Evolutionary conservation across 1,140 invertebrate species (phyloP), one percentile per base, ranked within the genome.

Genomic region (Triops cancriformis): DNA sequence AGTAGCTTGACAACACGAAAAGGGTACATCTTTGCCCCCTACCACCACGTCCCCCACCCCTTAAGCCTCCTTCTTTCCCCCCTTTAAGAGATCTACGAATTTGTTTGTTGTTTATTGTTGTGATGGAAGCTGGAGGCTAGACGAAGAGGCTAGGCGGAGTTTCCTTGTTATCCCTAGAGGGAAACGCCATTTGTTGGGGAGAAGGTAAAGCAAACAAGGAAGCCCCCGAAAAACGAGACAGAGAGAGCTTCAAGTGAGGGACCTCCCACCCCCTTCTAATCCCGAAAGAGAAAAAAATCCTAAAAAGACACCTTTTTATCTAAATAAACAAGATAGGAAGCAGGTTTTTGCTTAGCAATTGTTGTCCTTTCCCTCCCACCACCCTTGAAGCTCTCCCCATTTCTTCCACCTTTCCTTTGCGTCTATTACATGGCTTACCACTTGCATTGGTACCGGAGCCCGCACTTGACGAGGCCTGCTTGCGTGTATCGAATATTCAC

Each of bases 51-150:
- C 31, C 2, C 31, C 31, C n/a, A n/a, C n/a, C 31, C 51, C 23
- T 6, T 10, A 6, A 23, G 18, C 18, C 51, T 12, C 51, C 51
- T 23, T 6, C 14, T n/a, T 18, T 23, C 51, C 51, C 51, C 14
- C 0, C 14, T 37, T 37, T 37, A 64, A 64, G 10, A 64, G 51
- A 64, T 64, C 10, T 64, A 64, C 18, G 51, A 64, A 18, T 64
- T 64, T 64, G 51, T 64, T 64, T 64, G 51, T 64, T 64, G 51
- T 64, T 64, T 18, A 64, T 64, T 64, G 51, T 64, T 64, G 51
- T 64, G 51, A 64, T 64, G 51, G 51, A 64, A 64, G 51, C 51
- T 37, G 51, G n/a, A 64, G 51, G 51, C 51, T 37, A 64, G 51
- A 64, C 51, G 51, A 64, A 64, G 51, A 23, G n/a, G 5, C 14